Evolutionary conservation across 2,113 vertebrate genomes (phyloP).

Genomic region (Hippocampus mohnikei): DNA sequence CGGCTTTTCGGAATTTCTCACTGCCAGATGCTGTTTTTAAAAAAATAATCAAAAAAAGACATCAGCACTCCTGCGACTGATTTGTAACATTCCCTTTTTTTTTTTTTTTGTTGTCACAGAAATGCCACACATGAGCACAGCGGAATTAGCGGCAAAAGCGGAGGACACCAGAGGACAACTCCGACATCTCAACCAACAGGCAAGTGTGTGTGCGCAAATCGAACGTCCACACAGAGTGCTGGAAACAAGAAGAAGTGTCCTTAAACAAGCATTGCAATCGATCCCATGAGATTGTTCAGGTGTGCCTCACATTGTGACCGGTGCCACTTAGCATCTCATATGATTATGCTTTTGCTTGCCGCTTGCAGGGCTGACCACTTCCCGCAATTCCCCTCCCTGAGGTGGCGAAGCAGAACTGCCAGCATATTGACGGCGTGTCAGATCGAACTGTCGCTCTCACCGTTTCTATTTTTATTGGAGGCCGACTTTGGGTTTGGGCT

Average conservation of each 20-base stretch:
- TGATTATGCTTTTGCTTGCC: neutral
- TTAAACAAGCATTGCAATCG: no score
- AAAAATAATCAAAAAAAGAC: neutral
- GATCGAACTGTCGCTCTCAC: constrained; percentile 58
- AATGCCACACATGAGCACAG: constrained; percentile 59
- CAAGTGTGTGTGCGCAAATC: constrained; percentile 15
- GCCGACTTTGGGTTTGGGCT: constrained; percentile 30
- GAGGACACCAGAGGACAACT: constrained; percentile 73
- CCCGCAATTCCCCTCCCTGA: neutral
- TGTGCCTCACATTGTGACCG: neutral
- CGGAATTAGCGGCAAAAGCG: constrained; percentile 69
- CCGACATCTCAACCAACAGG: constrained; percentile 71
- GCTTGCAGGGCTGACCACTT: neutral
- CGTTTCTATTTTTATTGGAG: constrained; percentile 61
- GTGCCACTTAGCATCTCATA: neutral
- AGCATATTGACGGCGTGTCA: constrained; percentile 63
- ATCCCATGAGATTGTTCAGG: neutral
- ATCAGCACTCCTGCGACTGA: neutral
- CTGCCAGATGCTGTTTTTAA: neutral
- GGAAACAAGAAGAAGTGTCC: no score
- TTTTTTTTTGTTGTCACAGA: constrained; percentile 40
- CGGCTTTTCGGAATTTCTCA: constrained; percentile 7
- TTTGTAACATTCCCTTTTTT: constrained; percentile 30
- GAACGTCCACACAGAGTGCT: neutral
- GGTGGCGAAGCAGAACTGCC: constrained; percentile 16